A percentile compares a stretch with the other conserved stretches of the same genome.
Evolutionary conservation across 1,140 invertebrate genomes (phyloP).

Genomic region (Aphelinus certus): DNA sequence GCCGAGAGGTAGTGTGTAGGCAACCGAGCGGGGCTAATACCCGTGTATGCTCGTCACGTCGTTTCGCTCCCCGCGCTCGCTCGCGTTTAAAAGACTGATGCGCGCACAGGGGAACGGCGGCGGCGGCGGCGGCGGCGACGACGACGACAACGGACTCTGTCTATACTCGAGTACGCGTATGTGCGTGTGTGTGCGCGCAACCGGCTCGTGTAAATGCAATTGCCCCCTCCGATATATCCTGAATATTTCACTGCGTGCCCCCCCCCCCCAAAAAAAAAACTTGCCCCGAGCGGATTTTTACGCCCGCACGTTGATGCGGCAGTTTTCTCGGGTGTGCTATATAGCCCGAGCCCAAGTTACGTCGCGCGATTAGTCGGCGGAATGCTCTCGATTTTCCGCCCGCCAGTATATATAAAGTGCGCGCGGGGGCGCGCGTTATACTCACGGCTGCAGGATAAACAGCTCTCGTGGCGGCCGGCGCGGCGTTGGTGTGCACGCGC

Average conservation of each 20-base stretch:
- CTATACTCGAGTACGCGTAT: not conserved
- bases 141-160: not conserved
- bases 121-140: not conserved
- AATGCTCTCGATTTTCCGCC: no score
- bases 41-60: constrained; percentile 59
- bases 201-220: not conserved
- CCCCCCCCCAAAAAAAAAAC: not conserved
- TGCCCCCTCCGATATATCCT: not conserved
- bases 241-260: not conserved
- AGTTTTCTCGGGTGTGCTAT: not conserved
- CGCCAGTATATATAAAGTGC: no score
- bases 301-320: not conserved
- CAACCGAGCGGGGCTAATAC: constrained; percentile 54
- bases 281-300: not conserved
- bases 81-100: constrained; percentile 21
- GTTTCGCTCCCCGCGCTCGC: constrained; percentile 46
- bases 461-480: no score
- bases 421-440: no score
- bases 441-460: no score
- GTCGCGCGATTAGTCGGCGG: no score
- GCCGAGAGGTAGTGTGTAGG: constrained; percentile 14
- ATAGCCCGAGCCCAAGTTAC: no score
- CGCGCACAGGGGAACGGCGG: constrained; percentile 13
- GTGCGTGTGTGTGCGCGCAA: not conserved
- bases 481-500: not conserved